A percentile compares a stretch with the other conserved stretches of the same genome.
Conservation (phyloP, 2,888 invertebrate species). For the Caenorhabditis angaria region DNA sequence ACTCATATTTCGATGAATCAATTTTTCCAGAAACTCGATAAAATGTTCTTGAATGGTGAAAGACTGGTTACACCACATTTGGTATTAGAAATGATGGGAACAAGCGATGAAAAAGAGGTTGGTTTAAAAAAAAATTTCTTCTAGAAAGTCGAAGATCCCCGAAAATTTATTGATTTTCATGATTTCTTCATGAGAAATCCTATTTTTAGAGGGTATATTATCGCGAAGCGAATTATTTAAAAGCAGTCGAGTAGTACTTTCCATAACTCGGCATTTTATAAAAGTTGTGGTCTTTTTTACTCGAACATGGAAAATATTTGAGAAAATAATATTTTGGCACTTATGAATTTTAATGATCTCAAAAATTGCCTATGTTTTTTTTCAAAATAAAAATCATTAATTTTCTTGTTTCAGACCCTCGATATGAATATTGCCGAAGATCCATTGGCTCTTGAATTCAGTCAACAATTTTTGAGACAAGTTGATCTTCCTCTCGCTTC, state of each 20-base stretch:
- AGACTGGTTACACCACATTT: conserved; percentile 11
- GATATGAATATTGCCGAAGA: not conserved
- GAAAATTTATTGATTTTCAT: not conserved
- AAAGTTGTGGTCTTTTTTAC: conserved; percentile 1
- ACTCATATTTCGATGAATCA: not conserved
- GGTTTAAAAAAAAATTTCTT: not conserved
- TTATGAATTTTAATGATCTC: too few species aligned
- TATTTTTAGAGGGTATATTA: not conserved
- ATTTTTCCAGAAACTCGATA: not conserved
- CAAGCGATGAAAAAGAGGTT: not conserved
- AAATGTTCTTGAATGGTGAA: conserved; percentile 5
- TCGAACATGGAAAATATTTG: too few species aligned
- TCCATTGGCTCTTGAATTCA: conserved; percentile 16
- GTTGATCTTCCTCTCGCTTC: conserved; percentile 10
- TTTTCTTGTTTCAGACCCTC: not conserved
- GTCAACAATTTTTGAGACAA: not conserved
- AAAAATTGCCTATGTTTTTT: conserved; percentile 4
- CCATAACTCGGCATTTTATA: not conserved
- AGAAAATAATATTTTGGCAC: too few species aligned
- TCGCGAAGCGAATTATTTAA: conserved; percentile 10
- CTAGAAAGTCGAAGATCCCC: not conserved
- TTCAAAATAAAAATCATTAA: not conserved
- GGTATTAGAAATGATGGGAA: conserved; percentile 9
- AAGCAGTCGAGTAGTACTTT: conserved; percentile 11
- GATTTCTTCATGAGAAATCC: too few species aligned